Evolutionary conservation across 2,888 invertebrate species (phyloP).

Genomic region (Cantharis nigra): DNA sequence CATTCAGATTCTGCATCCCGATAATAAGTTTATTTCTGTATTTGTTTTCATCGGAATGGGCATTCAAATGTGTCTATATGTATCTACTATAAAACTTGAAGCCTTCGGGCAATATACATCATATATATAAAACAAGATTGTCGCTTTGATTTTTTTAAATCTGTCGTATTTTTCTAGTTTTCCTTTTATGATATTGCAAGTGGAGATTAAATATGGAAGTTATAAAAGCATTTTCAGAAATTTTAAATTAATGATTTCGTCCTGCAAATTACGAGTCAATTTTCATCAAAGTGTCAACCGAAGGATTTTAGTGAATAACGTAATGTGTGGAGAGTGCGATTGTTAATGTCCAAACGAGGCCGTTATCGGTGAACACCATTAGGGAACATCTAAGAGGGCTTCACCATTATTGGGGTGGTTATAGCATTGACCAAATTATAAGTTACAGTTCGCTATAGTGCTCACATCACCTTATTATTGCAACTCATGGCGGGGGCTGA

Average conservation of each 20-base stretch:
- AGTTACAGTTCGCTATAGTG: constrained; percentile 48
- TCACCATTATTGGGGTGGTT: constrained; percentile 39
- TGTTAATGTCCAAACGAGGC: constrained; percentile 36
- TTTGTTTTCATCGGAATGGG: constrained; percentile 21
- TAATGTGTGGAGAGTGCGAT: constrained; percentile 29
- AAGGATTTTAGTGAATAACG: constrained; percentile 18
- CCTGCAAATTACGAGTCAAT: constrained; percentile 3
- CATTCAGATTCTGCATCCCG: constrained; percentile 37
- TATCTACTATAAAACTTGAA: neutral
- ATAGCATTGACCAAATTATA: constrained; percentile 51
- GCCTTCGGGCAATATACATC: neutral
- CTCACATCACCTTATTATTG: constrained; percentile 46
- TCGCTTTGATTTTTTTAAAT: neutral
- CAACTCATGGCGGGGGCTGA: constrained; percentile 18
- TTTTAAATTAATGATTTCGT: neutral
- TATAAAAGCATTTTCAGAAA: neutral
- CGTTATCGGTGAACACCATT: constrained; percentile 45
- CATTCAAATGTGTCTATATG: constrained; percentile 8
- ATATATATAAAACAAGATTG: neutral
- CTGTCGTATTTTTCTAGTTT: neutral
- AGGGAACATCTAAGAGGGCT: constrained; percentile 45
- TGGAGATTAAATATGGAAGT: neutral
- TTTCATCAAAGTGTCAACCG: constrained; percentile 22
- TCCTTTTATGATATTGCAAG: neutral
- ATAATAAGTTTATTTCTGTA: constrained; percentile 36